A percentile compares a stretch with the other conserved stretches of the same genome.
Evolutionary conservation across 2,888 invertebrate genomes (phyloP).

Genomic region (Cybosia mesomella): DNA sequence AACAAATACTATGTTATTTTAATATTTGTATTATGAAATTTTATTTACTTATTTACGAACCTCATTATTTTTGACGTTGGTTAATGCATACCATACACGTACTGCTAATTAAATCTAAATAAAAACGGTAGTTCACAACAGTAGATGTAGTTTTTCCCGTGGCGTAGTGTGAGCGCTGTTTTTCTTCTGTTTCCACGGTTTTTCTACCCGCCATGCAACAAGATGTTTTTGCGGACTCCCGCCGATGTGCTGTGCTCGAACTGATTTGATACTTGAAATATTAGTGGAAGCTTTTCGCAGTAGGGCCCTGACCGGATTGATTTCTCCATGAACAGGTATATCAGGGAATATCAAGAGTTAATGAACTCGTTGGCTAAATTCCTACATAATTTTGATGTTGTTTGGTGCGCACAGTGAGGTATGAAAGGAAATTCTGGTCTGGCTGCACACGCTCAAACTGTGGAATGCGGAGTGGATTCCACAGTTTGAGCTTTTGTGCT

Average conservation of each 20-base stretch:
- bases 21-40: no score
- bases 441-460: no score
- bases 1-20: no score
- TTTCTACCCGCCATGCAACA: conserved; percentile 68
- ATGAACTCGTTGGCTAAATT: no score
- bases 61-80: background rate
- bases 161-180: conserved; percentile 74
- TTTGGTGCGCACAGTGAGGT: no score
- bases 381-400: no score
- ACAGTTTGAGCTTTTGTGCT: no score
- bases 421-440: no score
- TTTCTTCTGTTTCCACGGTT: conserved; percentile 84
- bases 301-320: background rate
- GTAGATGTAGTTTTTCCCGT: conserved; percentile 59
- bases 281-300: background rate
- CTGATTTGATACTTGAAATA: conserved; percentile 58
- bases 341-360: no score
- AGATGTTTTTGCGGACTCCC: conserved; percentile 63
- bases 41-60: no score
- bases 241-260: conserved; percentile 53
- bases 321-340: no score
- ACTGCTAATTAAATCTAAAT: conserved; percentile 38
- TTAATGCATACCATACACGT: background rate
- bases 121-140: conserved; percentile 44
- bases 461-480: no score